phyloP scores from a whole-genome alignment of 2,888 invertebrate species.

The Ariolimax columbianus region DNA sequence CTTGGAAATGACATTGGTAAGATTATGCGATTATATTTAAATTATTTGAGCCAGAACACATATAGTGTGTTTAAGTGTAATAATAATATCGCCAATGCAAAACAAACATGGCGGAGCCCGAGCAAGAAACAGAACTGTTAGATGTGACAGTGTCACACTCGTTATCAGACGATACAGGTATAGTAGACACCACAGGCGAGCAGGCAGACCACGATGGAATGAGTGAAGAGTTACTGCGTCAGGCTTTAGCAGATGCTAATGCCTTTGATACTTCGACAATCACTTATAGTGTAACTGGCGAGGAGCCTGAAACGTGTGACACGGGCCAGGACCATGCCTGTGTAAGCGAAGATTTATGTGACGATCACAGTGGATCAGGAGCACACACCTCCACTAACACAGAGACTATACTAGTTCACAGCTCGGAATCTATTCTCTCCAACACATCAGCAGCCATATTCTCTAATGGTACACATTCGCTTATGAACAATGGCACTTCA shows the following conservation, averaged over 20 bases:
- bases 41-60: background rate
- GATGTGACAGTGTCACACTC: constrained; percentile 51
- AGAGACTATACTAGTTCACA: constrained; percentile 3
- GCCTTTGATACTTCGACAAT: constrained; percentile 30
- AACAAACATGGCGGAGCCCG: constrained; percentile 74
- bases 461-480: constrained; percentile 34
- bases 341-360: constrained; percentile 2
- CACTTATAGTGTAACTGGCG: constrained; percentile 16
- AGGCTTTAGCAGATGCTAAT: constrained; percentile 44
- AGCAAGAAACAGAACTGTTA: constrained; percentile 61
- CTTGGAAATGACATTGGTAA: background rate
- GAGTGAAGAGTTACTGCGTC: constrained; percentile 43
- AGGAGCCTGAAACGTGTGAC: constrained; percentile 45
- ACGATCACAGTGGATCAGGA: background rate
- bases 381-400: background rate
- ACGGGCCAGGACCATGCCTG: constrained; percentile 27
- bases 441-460: constrained; percentile 39
- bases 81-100: constrained; percentile 49
- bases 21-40: background rate
- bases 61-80: constrained; percentile 28
- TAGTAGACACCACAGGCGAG: constrained; percentile 35
- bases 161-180: constrained; percentile 19
- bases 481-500: constrained; percentile 34
- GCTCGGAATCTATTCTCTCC: constrained; percentile 16
- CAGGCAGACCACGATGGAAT: constrained; percentile 33